Evolutionary conservation across 2,113 vertebrate genomes (phyloP).

Genomic region (Triplophysa dalaica): DNA sequence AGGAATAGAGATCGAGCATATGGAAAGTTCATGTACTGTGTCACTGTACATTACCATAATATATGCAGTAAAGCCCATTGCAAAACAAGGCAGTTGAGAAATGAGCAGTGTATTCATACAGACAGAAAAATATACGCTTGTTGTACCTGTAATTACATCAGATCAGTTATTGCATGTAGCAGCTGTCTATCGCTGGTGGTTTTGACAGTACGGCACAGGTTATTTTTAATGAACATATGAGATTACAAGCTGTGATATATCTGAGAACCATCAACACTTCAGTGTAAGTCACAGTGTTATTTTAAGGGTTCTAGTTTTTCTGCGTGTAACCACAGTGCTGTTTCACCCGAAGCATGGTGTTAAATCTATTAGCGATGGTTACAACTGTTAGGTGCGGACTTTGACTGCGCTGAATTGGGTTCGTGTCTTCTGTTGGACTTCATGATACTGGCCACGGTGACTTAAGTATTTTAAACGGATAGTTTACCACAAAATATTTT

Average conservation of each 20-base stretch:
- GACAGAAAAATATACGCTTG: not conserved
- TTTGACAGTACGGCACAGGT: not conserved
- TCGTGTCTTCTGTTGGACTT: conserved; percentile 12
- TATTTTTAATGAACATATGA: conserved; percentile 38
- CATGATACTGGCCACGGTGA: not conserved
- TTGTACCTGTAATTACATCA: not conserved
- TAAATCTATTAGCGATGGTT: conserved; percentile 20
- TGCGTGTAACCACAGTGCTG: conserved; percentile 19
- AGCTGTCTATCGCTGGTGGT: conserved; percentile 12
- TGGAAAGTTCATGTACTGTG: not conserved
- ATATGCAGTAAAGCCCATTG: not conserved
- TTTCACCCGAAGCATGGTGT: conserved; percentile 28
- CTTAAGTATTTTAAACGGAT: not conserved
- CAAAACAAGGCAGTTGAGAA: not conserved
- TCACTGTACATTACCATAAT: conserved; percentile 10
- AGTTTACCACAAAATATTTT: no score
- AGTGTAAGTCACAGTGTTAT: conserved; percentile 28
- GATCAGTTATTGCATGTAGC: not conserved
- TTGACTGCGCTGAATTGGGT: conserved; percentile 9
- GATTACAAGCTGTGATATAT: conserved; percentile 23
- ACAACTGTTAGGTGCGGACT: conserved; percentile 16
- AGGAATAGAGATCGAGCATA: no score
- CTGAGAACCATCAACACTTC: conserved; percentile 35
- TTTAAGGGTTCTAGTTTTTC: conserved; percentile 29
- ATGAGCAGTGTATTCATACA: not conserved